Evolutionary conservation across 2,797 vertebrate genomes (phyloP), one percentile per base, ranked within the genome.

Genomic region (Xiphophorus birchmanni): DNA sequence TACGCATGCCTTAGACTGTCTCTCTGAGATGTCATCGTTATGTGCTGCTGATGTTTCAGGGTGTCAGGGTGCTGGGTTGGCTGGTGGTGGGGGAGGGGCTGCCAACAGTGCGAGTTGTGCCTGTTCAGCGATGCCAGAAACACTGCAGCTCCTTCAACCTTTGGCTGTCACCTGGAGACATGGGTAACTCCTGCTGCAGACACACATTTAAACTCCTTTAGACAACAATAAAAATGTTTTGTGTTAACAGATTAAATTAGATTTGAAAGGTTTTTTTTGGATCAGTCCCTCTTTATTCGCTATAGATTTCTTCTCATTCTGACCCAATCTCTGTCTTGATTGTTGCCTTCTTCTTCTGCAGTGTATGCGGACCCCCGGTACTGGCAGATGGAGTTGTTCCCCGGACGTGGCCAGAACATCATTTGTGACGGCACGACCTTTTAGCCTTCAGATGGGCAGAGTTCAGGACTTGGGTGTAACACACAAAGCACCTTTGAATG

Each of bases 91-190:
- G 97, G 2, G 97, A 97, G 0, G 98, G 98, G 0, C 94, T 95
- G 65, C 96, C 97, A 3, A 96, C 96, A 0, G 91, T 99, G 67
- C 95, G 95, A 40, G 93, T 98, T 8, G 90, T 94, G 73, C 97
- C 98, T 1, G 94, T 97, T 65, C 91, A 93, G 12, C 94, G 93
- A 37, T 99, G 98, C 90, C 96, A 96, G 83, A 96, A 91, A 88
- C 97, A 97, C 86, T 99, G 98, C 90, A 96, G 96, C 92, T 93
- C 93, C 32, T 95, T 98, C 91, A 95, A 94, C 79, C 87, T 97
- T 84, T 97, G 97, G 47, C 92, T 99, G 40, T 95, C 95, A 26
- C 95, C 96, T 1, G 98, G 98, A 76, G 97, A 98, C 91, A 83
- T 98, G 83, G 97, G 97, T 98, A 94, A 93, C 93, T 83, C 29